A percentile compares a stretch with the other conserved stretches of the same genome.
Evolutionary conservation across 2,113 vertebrate genomes (phyloP).

Genomic region (Alouatta palliata): DNA sequence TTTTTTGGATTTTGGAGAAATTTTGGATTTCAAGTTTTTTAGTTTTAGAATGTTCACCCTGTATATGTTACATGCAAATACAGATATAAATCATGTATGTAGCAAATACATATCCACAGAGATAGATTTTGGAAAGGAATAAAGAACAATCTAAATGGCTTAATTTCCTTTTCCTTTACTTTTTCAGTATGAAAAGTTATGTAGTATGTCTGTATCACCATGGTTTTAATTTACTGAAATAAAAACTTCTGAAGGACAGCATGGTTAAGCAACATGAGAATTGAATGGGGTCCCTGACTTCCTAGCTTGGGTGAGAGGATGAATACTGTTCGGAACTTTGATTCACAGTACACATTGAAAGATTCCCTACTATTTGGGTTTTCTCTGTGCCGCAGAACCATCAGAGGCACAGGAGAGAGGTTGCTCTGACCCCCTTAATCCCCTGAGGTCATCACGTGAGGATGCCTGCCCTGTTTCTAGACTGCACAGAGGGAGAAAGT

Average conservation of each 20-base stretch:
- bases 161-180: slow-evolving; percentile 39
- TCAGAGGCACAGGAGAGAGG: not conserved
- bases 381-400: not conserved
- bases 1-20: not conserved
- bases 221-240: not conserved
- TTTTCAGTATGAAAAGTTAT: not conserved
- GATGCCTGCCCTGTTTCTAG: not conserved
- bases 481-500: not conserved
- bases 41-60: not conserved
- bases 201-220: not conserved
- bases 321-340: accelerated
- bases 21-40: not conserved
- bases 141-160: not conserved
- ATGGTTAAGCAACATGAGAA: not conserved
- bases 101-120: not conserved
- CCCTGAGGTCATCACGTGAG: not conserved
- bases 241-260: not conserved
- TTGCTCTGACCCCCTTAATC: no score
- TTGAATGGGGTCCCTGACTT: not conserved
- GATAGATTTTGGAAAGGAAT: not conserved
- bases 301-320: not conserved
- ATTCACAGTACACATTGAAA: not conserved
- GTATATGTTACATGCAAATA: not conserved
- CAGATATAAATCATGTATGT: not conserved
- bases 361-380: not conserved